Conservation (phyloP, 2,888 invertebrate species). For the Polydrusus pterygomalis region DNA sequence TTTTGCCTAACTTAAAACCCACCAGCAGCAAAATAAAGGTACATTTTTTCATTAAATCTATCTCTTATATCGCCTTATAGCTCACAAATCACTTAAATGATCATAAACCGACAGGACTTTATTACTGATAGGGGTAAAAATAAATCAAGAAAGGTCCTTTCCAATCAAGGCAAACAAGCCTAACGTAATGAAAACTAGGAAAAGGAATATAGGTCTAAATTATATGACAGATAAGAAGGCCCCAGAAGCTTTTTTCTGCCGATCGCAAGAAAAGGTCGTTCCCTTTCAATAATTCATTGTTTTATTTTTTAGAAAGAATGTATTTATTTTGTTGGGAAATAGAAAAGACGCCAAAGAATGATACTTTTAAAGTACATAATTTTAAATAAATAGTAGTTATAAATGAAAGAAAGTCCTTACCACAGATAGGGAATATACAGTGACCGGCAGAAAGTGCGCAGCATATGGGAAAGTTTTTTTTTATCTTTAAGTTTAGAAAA, state of each 20-base stretch:
- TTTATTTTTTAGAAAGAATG: conserved; percentile 9
- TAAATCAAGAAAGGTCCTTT: conserved; percentile 50
- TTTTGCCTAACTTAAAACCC: not conserved
- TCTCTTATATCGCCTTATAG: conserved; percentile 24
- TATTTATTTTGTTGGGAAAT: conserved; percentile 21
- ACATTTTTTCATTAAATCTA: not conserved
- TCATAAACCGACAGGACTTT: conserved; percentile 48
- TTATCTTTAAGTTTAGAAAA: too few species aligned
- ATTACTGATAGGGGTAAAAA: conserved; percentile 51
- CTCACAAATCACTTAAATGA: conserved; percentile 50
- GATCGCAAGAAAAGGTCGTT: conserved; percentile 16
- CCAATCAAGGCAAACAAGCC: conserved; percentile 53
- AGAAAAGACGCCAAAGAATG: not conserved
- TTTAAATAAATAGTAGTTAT: not conserved
- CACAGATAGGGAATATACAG: too few species aligned
- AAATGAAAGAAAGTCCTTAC: too few species aligned
- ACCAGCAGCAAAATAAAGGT: not conserved
- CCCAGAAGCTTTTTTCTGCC: conserved; percentile 32
- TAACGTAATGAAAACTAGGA: conserved; percentile 51
- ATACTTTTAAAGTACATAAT: not conserved
- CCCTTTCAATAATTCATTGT: conserved; percentile 40
- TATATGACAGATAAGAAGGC: conserved; percentile 49
- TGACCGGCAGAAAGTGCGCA: too few species aligned
- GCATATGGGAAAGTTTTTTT: too few species aligned
- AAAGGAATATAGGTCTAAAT: conserved; percentile 51